A percentile compares a stretch with the other conserved stretches of the same genome.
Conservation (phyloP, 2,797 vertebrate species). For the Botia kubotai region DNA sequence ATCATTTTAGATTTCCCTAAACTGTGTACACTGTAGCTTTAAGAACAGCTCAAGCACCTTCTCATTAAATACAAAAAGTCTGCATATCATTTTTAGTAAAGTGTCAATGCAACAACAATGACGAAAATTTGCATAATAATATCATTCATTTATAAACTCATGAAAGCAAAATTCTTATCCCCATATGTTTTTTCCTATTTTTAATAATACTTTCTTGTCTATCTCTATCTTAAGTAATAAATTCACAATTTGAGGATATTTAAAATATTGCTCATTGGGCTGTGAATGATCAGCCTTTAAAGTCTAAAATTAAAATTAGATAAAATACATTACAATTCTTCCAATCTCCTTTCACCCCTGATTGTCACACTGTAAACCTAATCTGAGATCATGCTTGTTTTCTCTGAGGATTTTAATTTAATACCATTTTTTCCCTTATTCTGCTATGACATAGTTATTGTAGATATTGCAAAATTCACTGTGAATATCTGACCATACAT, state of each 20-base stretch:
- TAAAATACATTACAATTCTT: constrained; percentile 8
- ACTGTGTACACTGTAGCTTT: constrained; percentile 33
- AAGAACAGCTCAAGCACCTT: constrained; percentile 70
- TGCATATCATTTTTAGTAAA: constrained; percentile 74
- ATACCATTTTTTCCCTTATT: not conserved
- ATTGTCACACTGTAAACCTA: constrained; percentile 46
- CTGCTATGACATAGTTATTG: not conserved
- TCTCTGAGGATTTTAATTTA: constrained; percentile 21
- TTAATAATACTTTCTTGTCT: constrained; percentile 36
- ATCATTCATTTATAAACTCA: constrained; percentile 50
- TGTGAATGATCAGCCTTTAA: constrained; percentile 10
- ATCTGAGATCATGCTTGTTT: constrained; percentile 31
- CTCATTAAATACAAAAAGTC: constrained; percentile 67
- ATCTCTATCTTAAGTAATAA: constrained; percentile 24
- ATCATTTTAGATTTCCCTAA: constrained; percentile 5
- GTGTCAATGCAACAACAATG: constrained; percentile 78
- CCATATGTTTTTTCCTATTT: constrained; percentile 13
- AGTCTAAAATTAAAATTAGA: constrained; percentile 14
- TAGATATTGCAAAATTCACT: constrained; percentile 8
- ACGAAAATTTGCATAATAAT: constrained; percentile 76
- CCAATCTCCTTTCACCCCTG: constrained; percentile 14
- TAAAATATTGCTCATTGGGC: constrained; percentile 10
- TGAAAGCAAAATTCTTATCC: constrained; percentile 8
- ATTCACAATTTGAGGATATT: constrained; percentile 31
- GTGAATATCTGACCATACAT: constrained; percentile 26